phyloP scores from a whole-genome alignment of 2,797 vertebrate genomes.

The Borostomias antarcticus region DNA sequence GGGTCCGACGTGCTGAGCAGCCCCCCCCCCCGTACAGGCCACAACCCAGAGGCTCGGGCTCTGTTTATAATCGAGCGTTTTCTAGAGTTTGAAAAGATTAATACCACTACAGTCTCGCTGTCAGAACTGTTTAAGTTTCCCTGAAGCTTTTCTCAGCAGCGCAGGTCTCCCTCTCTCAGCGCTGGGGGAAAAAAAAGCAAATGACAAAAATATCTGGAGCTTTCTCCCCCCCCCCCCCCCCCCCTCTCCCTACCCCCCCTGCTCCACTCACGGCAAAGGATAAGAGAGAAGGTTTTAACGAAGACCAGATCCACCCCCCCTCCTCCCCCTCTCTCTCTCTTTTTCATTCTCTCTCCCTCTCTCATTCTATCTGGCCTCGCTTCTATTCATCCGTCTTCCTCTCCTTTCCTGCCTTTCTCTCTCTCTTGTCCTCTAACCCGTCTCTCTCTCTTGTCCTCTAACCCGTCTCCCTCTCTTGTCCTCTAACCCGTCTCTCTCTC shows the following conservation, averaged over 20 bases:
- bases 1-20: neutral
- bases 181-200: conserved; percentile 36
- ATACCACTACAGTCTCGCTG: conserved; percentile 69
- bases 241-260: conserved; percentile 25
- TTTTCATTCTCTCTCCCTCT: conserved; percentile 30
- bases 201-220: neutral
- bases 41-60: conserved; percentile 56
- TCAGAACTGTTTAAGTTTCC: conserved; percentile 75
- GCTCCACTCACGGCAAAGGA: conserved; percentile 24
- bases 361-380: conserved; percentile 29
- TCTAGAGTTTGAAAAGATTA: conserved; percentile 77
- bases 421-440: too few species aligned
- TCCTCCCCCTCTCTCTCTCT: conserved; percentile 30
- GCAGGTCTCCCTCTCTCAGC: conserved; percentile 59
- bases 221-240: conserved; percentile 18
- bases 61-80: conserved; percentile 75
- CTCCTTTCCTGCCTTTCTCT: conserved; percentile 6
- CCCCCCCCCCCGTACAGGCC: conserved; percentile 38
- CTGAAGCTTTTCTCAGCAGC: conserved; percentile 61
- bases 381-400: conserved; percentile 37
- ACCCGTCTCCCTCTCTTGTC: neutral
- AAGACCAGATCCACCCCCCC: conserved; percentile 62
- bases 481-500: neutral
- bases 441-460: too few species aligned
- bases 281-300: conserved; percentile 63